phyloP scores from a whole-genome alignment of 2,797 vertebrate species.

The Danio choprae region DNA sequence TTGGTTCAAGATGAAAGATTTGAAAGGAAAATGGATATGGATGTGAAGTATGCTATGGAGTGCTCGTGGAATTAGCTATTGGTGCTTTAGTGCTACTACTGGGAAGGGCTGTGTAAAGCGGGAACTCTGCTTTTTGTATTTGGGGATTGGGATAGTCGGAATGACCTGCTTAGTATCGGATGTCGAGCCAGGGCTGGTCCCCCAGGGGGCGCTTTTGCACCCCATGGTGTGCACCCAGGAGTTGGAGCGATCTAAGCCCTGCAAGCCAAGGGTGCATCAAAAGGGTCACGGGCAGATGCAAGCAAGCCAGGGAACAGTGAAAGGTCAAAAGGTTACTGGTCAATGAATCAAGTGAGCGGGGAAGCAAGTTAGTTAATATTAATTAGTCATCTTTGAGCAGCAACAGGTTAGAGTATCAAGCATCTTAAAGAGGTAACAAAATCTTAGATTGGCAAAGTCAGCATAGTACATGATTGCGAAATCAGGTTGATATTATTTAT shows the following conservation, averaged over 20 bases:
- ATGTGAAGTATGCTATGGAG: slow-evolving; percentile 10
- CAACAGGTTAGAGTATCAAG: slow-evolving; percentile 34
- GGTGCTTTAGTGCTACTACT: slow-evolving; percentile 44
- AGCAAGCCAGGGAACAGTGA: slow-evolving; percentile 78
- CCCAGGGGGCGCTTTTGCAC: slow-evolving; percentile 98
- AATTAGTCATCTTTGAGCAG: slow-evolving; percentile 50
- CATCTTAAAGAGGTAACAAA: slow-evolving; percentile 57
- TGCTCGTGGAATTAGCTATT: not conserved
- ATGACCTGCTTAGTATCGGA: slow-evolving; percentile 98
- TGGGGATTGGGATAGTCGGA: slow-evolving; percentile 63
- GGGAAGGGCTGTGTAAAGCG: slow-evolving; percentile 18
- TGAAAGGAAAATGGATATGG: slow-evolving; percentile 27
- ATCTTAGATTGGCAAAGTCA: slow-evolving; percentile 55
- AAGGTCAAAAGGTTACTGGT: slow-evolving; percentile 75
- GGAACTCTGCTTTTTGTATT: slow-evolving; percentile 48
- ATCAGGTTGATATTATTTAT: slow-evolving; percentile 66
- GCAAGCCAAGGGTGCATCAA: slow-evolving; percentile 78
- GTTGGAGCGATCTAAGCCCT: slow-evolving; percentile 99
- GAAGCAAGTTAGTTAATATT: slow-evolving; percentile 66
- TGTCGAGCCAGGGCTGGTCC: slow-evolving; percentile 97
- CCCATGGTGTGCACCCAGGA: slow-evolving; percentile 99
- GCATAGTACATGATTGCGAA: slow-evolving; percentile 64
- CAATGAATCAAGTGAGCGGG: slow-evolving; percentile 53
- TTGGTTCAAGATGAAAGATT: not conserved
- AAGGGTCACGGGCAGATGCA: slow-evolving; percentile 73